A percentile compares a stretch with the other conserved stretches of the same genome.
Conservation (phyloP, 92 coral and sea anemone species). For the Siderastrea siderea region DNA sequence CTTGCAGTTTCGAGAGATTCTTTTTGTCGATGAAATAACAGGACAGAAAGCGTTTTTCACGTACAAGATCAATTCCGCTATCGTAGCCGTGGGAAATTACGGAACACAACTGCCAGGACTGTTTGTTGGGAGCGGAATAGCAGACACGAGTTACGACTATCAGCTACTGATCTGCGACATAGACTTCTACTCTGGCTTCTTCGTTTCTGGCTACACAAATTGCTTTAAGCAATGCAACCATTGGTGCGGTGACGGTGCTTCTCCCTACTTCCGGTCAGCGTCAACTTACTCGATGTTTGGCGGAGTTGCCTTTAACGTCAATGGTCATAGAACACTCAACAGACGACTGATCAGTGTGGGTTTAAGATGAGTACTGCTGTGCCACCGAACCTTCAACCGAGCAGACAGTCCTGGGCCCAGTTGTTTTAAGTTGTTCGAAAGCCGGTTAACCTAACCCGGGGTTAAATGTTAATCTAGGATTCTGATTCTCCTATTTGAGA, state of each 20-base stretch:
- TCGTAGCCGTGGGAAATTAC: constrained; percentile 9
- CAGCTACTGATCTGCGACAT: constrained; percentile 12
- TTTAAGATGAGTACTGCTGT: constrained; percentile 22
- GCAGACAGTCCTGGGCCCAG: no score
- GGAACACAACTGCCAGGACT: not conserved
- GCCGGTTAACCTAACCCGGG: no score
- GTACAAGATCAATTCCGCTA: not conserved
- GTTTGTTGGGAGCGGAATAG: not conserved
- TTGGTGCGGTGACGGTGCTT: constrained; percentile 28
- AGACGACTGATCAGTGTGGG: constrained; percentile 52
- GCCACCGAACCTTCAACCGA: no score
- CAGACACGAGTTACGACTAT: constrained; percentile 6
- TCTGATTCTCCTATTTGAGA: no score
- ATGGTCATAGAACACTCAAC: constrained; percentile 34
- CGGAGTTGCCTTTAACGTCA: constrained; percentile 62
- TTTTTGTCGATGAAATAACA: not conserved
- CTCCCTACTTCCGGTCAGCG: constrained; percentile 66
- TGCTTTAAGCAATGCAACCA: constrained; percentile 14
- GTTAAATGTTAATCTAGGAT: no score
- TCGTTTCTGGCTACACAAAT: constrained; percentile 47
- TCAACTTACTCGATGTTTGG: not conserved
- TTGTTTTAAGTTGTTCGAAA: no score
- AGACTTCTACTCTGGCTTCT: constrained; percentile 48
- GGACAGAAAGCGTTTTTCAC: not conserved
- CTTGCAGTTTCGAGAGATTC: not conserved